phyloP scores from a whole-genome alignment of 2,888 invertebrate genomes.

The Eucera pruinosa region DNA sequence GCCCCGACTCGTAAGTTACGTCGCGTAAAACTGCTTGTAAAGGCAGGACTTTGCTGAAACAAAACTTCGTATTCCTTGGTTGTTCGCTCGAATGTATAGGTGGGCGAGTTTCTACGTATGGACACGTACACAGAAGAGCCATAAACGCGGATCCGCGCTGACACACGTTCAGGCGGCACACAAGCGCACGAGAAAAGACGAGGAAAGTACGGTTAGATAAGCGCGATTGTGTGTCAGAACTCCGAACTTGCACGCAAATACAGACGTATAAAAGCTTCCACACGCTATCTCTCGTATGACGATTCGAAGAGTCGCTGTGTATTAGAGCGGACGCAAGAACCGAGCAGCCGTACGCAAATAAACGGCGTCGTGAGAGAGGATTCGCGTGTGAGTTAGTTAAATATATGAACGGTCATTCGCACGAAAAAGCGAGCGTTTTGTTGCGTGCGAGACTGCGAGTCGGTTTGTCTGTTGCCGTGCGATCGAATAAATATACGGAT shows the following conservation, averaged over 20 bases:
- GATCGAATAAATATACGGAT: slow-evolving; percentile 60
- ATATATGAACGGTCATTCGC: slow-evolving; percentile 58
- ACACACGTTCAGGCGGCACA: slow-evolving; percentile 8
- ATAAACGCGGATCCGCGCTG: slow-evolving; percentile 35
- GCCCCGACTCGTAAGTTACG: slow-evolving; percentile 75
- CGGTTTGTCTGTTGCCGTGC: slow-evolving; percentile 33
- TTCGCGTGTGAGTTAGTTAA: slow-evolving; percentile 53
- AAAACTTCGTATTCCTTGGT: slow-evolving; percentile 61
- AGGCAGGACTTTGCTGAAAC: slow-evolving; percentile 64
- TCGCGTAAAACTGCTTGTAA: slow-evolving; percentile 75
- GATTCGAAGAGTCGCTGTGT: slow-evolving; percentile 40
- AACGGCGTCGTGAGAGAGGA: slow-evolving; percentile 23
- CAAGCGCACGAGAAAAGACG: neutral
- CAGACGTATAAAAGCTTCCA: slow-evolving; percentile 19
- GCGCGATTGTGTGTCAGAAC: slow-evolving; percentile 42
- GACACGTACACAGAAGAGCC: slow-evolving; percentile 9
- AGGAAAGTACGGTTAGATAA: slow-evolving; percentile 49
- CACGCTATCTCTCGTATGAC: slow-evolving; percentile 40
- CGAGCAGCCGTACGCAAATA: slow-evolving; percentile 41
- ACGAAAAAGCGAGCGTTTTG: slow-evolving; percentile 51
- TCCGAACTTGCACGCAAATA: slow-evolving; percentile 38
- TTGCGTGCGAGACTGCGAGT: slow-evolving; percentile 40
- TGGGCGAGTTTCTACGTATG: slow-evolving; percentile 4
- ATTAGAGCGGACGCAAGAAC: slow-evolving; percentile 1
- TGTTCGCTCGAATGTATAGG: neutral